Base-by-base conservation (phyloP, 2,888 invertebrate species). In the Phania funesta region DNA sequence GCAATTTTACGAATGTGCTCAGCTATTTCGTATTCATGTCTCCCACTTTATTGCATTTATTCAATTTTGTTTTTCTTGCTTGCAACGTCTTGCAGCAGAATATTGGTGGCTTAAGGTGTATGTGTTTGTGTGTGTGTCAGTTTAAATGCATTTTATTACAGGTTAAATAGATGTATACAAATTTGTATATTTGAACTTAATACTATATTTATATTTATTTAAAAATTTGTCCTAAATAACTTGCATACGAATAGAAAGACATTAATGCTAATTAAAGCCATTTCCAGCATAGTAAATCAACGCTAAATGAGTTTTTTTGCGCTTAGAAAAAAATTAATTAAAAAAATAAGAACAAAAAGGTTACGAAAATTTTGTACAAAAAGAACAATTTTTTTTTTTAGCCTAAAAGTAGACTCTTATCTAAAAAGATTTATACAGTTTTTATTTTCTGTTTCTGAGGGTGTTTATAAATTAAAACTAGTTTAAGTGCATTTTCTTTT, bases 21-120 rank as follows among this genome's bases (percentile, higher is more conserved):
- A 70, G 62, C 62, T 84, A 60, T 70, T 80, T 58, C 56, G 58
- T 41, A 38, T 80, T 71, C 67, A 60, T 62, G 35, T 62, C 62
- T 52, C 32, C n/a, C 16, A 60, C 8, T 50, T 79, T 50, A 9
- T 44, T 48, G 20, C 44, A n/a, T 78, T 56, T 48, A 35, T 71
- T n/a, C 20, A 32, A 48, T 73, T 54, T 58, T 50, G 35, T 13
- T 64, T 68, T 65, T 76, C 11, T 26, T 56, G 13, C n/a, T 38
- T 38, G 4, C 35, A 54, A 54, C 18, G 22, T 46, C n/a, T 70
- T 68, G 24, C 18, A 56, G 22, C 11, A 24, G 13, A 35, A 18
- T 22, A 18, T 54, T 67, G 18, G 11, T 38, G 4, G 0, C 4
- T 38, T 1, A 3, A 3, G 9, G 3, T 56, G 13, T 18, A 22